Evolutionary conservation across 2,888 invertebrate species (phyloP).

Genomic region (Dynastes hyllus): DNA sequence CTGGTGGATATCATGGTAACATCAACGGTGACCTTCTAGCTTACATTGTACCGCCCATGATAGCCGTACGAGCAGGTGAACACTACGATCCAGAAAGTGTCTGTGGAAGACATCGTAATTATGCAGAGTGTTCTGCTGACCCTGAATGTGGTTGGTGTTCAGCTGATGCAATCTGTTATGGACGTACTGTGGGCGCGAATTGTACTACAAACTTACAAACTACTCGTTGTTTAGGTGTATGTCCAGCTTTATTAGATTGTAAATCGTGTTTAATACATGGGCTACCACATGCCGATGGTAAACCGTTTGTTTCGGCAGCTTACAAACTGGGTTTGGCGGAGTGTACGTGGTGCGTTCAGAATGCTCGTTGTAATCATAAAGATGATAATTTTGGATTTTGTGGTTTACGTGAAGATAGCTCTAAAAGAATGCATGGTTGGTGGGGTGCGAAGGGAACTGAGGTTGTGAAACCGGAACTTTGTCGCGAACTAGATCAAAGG

Average conservation of each 20-base stretch:
- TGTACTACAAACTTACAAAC: slow-evolving; percentile 94
- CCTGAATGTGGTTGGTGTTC: slow-evolving; percentile 97
- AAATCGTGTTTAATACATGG: slow-evolving; percentile 92
- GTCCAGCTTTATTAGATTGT: slow-evolving; percentile 91
- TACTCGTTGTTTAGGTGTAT: slow-evolving; percentile 90
- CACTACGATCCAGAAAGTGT: slow-evolving; percentile 83
- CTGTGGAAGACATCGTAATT: slow-evolving; percentile 82
- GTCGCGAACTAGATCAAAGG: slow-evolving; percentile 84
- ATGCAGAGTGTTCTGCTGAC: slow-evolving; percentile 89
- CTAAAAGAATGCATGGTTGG: slow-evolving; percentile 89
- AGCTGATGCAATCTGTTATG: slow-evolving; percentile 81
- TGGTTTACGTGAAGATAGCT: slow-evolving; percentile 84
- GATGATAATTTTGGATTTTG: slow-evolving; percentile 89
- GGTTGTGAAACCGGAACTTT: slow-evolving; percentile 78
- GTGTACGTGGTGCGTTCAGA: slow-evolving; percentile 95
- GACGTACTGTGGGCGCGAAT: slow-evolving; percentile 89
- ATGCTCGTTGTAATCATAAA: slow-evolving; percentile 90
- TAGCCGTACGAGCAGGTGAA: slow-evolving; percentile 80
- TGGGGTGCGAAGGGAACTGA: slow-evolving; percentile 89
- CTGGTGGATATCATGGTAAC: slow-evolving; percentile 94
- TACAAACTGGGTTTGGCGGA: slow-evolving; percentile 85
- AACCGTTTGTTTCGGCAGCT: slow-evolving; percentile 77
- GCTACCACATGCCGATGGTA: slow-evolving; percentile 71
- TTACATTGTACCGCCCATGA: slow-evolving; percentile 88
- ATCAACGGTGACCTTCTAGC: slow-evolving; percentile 91